Evolutionary conservation across 1,140 invertebrate species (phyloP).

Genomic region (Eupeodes corollae): DNA sequence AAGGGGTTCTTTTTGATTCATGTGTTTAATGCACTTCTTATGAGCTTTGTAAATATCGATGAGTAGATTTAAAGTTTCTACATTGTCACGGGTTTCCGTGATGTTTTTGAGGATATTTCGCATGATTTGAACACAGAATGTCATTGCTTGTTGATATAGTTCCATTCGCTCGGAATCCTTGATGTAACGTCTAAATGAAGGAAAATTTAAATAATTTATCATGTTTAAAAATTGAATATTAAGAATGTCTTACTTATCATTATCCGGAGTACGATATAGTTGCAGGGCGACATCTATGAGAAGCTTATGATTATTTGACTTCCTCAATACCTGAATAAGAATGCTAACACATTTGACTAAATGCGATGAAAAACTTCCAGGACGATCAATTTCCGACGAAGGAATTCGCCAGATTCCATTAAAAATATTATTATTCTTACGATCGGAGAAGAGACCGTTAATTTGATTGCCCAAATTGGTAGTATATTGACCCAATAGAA

Average conservation of each 20-base stretch:
- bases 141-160: constrained; percentile 9
- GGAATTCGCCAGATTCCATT: constrained; percentile 90
- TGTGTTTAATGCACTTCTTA: constrained; percentile 13
- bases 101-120: constrained; percentile 5
- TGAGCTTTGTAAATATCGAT: constrained; percentile 17
- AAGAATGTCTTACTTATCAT: constrained; percentile 54
- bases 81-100: constrained; percentile 6
- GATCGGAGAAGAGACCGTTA: constrained; percentile 72
- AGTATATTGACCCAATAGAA: constrained; percentile 56
- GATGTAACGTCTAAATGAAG: constrained; percentile 14
- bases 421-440: constrained; percentile 79
- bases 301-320: constrained; percentile 66
- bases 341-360: constrained; percentile 75
- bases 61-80: constrained; percentile 9
- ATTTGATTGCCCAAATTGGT: constrained; percentile 52
- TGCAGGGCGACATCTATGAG: constrained; percentile 71
- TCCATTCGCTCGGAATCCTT: constrained; percentile 13
- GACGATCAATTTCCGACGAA: constrained; percentile 76
- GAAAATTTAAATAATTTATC: too few relatives aligned
- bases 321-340: constrained; percentile 66
- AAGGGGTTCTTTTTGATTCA: constrained; percentile 13
- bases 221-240: not conserved
- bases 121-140: constrained; percentile 11
- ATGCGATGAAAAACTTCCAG: constrained; percentile 82
- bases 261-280: constrained; percentile 65